Base-by-base conservation (phyloP, 2,797 vertebrate genomes). In the Malurus splendens region DNA sequence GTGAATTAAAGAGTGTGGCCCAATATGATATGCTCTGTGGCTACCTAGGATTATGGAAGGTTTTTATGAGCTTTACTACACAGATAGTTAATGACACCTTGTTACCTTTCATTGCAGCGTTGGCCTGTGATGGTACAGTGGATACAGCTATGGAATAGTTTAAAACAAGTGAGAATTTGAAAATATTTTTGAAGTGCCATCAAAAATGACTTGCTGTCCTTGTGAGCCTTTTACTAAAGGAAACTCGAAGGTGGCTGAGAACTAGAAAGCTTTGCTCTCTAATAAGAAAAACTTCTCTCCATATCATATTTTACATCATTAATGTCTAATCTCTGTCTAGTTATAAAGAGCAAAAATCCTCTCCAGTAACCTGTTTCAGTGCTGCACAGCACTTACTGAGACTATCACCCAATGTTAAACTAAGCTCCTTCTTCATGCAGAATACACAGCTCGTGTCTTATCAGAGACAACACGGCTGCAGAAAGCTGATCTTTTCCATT, bases 381-480 rank as follows among this genome's bases (percentile, higher is more conserved):
- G 28, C 22, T 77, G 45, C 66, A 57, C 3, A 27, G 20, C 5
- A 50, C 24, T 71, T 55, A n/a, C 5, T 14, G 47, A 38, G 18
- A 50, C 6, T 6, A 33, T 27, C 32, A 77, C 20, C 20, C 19
- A n/a, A 0, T 4, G 13, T 25, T 59, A 45, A 68, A 33, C 9
- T 47, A n/a, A 38, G 25, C 7, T 45, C 27, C 24, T 67, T 38
- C 44, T 39, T 60, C n/a, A 20, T 44, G 25, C 1, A 0, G 28
- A 22, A 12, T 32, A 28, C 0, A 7, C 9, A 39, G 0, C 1
- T 38, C 42, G 36, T 2, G 0, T 14, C 50, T 86, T 48, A 41
- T 23, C n/a, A 27, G 13, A 41, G 25, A 18, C 47, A 75, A 48
- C 10, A 30, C 0, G 1, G 14, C 22, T 22, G 15, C 16, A 22